phyloP scores from a whole-genome alignment of 2,113 vertebrate genomes.

The Ascaphus truei region DNA sequence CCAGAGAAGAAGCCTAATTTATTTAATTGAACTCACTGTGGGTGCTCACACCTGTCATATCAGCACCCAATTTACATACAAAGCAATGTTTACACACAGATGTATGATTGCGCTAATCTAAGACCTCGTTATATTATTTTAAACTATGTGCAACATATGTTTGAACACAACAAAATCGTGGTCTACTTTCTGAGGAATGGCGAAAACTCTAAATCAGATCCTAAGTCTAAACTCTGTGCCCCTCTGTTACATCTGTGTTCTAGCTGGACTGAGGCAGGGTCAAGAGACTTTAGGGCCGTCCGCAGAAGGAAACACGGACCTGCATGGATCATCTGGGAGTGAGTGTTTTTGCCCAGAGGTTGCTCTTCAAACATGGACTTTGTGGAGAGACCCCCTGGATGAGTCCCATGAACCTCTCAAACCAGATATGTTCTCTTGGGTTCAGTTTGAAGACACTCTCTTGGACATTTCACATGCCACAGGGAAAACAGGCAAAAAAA shows the following conservation, averaged over 20 bases:
- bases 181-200: too few species aligned
- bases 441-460: conserved; percentile 64
- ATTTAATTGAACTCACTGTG: too few species aligned
- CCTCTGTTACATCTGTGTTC: not conserved
- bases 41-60: too few species aligned
- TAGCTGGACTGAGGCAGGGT: not conserved
- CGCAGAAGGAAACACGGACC: conserved; percentile 44
- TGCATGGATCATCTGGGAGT: conserved; percentile 43
- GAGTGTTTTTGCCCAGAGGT: not conserved
- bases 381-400: conserved; percentile 39
- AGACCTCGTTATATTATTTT: too few species aligned
- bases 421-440: conserved; percentile 54
- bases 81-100: too few species aligned
- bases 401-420: conserved; percentile 40
- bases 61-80: too few species aligned
- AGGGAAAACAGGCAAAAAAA: conserved; percentile 49
- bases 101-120: too few species aligned
- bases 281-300: conserved; percentile 43
- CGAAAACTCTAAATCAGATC: too few species aligned
- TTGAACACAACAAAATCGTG: too few species aligned
- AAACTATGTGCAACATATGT: too few species aligned
- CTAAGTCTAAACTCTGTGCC: not conserved
- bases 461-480: conserved; percentile 46
- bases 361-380: too few species aligned
- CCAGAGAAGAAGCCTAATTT: too few species aligned